These are phyloP conservation scores for Zaprionus taronus DNA, from an alignment of 1,140 invertebrate species.

Conservation along the genomic window DNA sequence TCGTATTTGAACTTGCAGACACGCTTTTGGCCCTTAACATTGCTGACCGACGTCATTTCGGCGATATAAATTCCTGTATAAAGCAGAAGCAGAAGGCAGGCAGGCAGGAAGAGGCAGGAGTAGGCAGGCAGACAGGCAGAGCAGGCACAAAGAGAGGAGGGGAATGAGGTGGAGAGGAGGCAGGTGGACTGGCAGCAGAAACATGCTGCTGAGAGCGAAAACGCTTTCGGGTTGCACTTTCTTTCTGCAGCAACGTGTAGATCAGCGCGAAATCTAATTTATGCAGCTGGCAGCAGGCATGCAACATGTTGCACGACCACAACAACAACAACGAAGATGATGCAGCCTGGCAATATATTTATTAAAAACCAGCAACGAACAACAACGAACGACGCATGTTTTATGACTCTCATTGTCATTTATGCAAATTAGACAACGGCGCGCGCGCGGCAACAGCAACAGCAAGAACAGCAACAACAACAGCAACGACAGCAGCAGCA, in stretches of 20 bases:
- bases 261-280: conserved; percentile 81
- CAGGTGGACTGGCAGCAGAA: conserved; percentile 17
- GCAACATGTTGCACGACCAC: conserved; percentile 79
- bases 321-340: conserved; percentile 62
- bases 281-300: conserved; percentile 64
- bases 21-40: conserved; percentile 84
- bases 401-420: conserved; percentile 84
- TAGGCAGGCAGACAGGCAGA: not conserved
- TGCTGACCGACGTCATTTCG: conserved; percentile 78
- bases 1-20: conserved; percentile 80
- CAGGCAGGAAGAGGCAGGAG: not conserved
- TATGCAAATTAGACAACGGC: conserved; percentile 80
- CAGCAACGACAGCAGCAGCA: not conserved
- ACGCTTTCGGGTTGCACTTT: conserved; percentile 74
- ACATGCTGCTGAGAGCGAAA: conserved; percentile 56
- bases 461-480: conserved; percentile 40
- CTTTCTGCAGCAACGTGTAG: conserved; percentile 70
- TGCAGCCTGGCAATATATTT: conserved; percentile 66
- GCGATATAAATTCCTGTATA: conserved; percentile 71
- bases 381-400: conserved; percentile 82
- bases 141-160: not conserved
- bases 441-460: conserved; percentile 36
- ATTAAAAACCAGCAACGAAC: conserved; percentile 61
- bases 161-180: not conserved
- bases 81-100: not conserved